Percentiles rank a stretch among this genome's conserved stretches.
Evolutionary conservation across 2,888 invertebrate species (phyloP).

Genomic region (Abscondita cerata): DNA sequence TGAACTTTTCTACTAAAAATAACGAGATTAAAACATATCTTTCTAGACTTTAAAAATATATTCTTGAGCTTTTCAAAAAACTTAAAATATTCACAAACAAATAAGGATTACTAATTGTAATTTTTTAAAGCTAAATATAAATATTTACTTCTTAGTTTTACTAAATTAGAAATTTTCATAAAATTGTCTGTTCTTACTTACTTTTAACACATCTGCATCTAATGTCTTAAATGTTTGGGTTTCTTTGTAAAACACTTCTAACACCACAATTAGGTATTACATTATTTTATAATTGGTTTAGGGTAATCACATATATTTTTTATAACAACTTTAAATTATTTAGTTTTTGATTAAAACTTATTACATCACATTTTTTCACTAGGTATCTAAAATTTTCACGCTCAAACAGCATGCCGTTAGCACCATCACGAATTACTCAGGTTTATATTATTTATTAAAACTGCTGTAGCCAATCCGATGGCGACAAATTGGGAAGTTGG

Average conservation of each 20-base stretch:
- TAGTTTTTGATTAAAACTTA: slow-evolving; percentile 29
- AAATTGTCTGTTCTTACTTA: background rate
- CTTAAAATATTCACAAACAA: background rate
- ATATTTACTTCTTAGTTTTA: slow-evolving; percentile 13
- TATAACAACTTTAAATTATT: slow-evolving; percentile 28
- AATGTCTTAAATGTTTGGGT: background rate
- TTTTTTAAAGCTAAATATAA: slow-evolving; percentile 27
- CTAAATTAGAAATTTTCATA: slow-evolving; percentile 3
- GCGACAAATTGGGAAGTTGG: slow-evolving; percentile 29
- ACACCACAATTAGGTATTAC: slow-evolving; percentile 32
- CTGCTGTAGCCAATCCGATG: slow-evolving; percentile 14
- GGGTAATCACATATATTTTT: slow-evolving; percentile 31
- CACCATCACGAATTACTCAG: slow-evolving; percentile 30
- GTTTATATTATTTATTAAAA: slow-evolving; percentile 21
- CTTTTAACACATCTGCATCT: slow-evolving; percentile 1
- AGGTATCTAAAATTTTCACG: slow-evolving; percentile 23
- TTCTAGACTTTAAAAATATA: too few species aligned
- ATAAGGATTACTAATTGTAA: too few species aligned
- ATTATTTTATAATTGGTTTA: slow-evolving; percentile 23
- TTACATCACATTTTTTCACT: slow-evolving; percentile 35
- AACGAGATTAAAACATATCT: too few species aligned
- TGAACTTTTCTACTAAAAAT: too few species aligned
- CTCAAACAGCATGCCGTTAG: slow-evolving; percentile 20
- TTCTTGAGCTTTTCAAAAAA: too few species aligned
- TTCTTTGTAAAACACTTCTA: slow-evolving; percentile 27